Conservation (phyloP, 2,113 vertebrate species). For the Oryzias javanicus region DNA sequence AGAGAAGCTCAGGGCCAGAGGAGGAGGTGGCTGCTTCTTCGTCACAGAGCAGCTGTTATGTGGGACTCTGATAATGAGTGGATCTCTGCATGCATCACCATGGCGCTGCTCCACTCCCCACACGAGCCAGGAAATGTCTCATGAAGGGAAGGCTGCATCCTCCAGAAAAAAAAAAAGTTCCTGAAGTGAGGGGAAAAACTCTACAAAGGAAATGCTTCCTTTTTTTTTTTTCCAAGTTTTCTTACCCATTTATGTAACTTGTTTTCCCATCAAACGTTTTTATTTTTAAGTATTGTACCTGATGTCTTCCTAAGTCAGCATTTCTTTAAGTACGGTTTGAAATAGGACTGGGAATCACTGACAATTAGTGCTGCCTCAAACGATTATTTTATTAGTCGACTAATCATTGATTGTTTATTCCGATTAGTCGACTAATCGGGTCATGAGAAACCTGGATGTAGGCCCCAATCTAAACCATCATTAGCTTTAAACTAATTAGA, state of each 20-base stretch:
- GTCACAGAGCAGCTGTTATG: conserved; percentile 75
- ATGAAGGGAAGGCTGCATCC: conserved; percentile 37
- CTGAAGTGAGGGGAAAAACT: background rate
- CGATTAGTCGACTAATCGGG: no score
- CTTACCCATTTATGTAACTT: conserved; percentile 1
- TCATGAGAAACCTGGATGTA: no score
- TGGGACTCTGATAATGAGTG: conserved; percentile 74
- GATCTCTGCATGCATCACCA: conserved; percentile 67
- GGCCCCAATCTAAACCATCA: no score
- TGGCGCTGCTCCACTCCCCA: conserved; percentile 53
- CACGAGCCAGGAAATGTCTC: conserved; percentile 48
- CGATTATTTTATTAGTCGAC: no score
- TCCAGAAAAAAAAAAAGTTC: conserved; percentile 2
- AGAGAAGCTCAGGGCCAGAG: conserved; percentile 54
- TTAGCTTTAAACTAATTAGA: no score
- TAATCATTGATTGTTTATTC: no score
- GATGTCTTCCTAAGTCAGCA: conserved; percentile 36
- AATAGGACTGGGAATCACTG: no score
- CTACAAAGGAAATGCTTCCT: background rate
- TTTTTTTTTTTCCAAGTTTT: background rate
- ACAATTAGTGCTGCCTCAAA: no score
- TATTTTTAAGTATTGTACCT: conserved; percentile 32
- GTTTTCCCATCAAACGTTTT: conserved; percentile 1
- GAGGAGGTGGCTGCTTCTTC: conserved; percentile 60
- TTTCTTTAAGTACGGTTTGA: conserved; percentile 37